phyloP scores from a whole-genome alignment of 1,140 invertebrate genomes.

The Samia ricini region DNA sequence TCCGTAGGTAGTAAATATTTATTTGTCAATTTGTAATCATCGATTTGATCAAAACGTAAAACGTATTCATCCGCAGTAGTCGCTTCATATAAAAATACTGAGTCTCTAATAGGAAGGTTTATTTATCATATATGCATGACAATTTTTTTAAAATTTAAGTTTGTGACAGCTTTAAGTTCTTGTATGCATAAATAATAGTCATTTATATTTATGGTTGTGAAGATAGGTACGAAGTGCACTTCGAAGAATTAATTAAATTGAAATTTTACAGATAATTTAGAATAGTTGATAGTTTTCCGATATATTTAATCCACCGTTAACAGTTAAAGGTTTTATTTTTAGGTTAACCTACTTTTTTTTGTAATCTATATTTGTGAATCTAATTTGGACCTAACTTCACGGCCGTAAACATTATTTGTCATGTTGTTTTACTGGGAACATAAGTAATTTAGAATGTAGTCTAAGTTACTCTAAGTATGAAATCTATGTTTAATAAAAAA shows the following conservation, averaged over 20 bases:
- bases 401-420: background rate
- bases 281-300: no score
- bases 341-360: no score
- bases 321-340: no score
- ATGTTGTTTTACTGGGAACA: background rate
- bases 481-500: background rate
- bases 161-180: background rate
- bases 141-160: background rate
- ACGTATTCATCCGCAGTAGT: no score
- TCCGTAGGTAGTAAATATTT: no score
- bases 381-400: background rate
- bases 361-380: background rate
- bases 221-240: background rate
- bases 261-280: background rate
- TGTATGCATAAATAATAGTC: no score
- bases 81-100: no score
- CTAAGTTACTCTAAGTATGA: background rate
- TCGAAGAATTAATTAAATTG: background rate
- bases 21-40: no score
- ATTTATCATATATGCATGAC: conserved; percentile 3
- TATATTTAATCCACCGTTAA: no score
- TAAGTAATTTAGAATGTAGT: background rate
- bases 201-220: background rate
- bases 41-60: no score
- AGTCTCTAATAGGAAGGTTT: conserved; percentile 6